Base-by-base conservation (phyloP, 2,888 invertebrate species). In the Hirtodrosophila histrioides region DNA sequence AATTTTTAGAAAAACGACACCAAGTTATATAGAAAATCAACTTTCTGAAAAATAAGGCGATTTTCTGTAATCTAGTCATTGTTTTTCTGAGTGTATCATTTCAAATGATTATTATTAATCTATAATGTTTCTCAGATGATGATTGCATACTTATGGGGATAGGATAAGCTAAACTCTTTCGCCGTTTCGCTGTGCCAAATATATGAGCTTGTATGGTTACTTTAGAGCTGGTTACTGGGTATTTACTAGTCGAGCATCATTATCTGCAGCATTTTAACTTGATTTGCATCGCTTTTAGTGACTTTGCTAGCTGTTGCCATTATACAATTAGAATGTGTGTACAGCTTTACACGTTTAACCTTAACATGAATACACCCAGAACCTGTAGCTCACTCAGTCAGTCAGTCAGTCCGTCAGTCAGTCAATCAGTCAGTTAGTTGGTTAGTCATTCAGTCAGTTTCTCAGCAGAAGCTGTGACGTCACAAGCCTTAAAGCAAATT, bases 321-420 rank as follows among this genome's bases (percentile, higher is more conserved):
- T 29, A 50, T 63, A 72, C 68, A 67, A 68, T 76, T 75, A 64
- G 71, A 76, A 72, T 76, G 66, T 76, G 66, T 65, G 63, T 60
- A 56, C 31, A 73, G 54, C 64, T 72, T 64, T 72, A 69, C 73
- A 86, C 74, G 68, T 67, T 74, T 80, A 77, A 86, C 81, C 81
- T 86, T 82, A 86, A 82, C 85, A 82, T 67, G 62, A 84, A 80
- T 82, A 57, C 54, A 51, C 27, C 58, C 66, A 23, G 56, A 41
- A 7, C 31, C 45, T 50, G 29, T 36, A 27, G 33, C 4, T 8
- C 39, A 27, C 6, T 41, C 11, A 27, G 3, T 49, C 43, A 44
- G 8, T 37, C 9, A 31, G 31, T 31, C 41, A 31, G 12, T 31
- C 17, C 23, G 12, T 45, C 33, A 17, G 44, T 17, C 3, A n/a